phyloP scores from a whole-genome alignment of 1,140 invertebrate genomes.

The Rhyacophila brunnea region DNA sequence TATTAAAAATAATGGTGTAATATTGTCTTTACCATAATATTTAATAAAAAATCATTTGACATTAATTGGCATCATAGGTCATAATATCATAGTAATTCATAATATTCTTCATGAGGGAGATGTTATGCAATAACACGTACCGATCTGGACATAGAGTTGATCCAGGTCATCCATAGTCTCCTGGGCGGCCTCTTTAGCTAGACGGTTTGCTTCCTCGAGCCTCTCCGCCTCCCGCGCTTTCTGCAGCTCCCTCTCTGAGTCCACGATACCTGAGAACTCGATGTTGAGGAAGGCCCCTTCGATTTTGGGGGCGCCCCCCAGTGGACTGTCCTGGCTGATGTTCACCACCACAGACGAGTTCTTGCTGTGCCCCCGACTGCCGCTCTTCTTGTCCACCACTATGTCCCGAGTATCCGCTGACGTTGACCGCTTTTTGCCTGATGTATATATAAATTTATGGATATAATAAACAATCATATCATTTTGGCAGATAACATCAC shows the following conservation, averaged over 20 bases:
- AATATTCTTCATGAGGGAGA: too few relatives aligned
- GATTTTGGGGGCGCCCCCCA: constrained; percentile 48
- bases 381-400: constrained; percentile 31
- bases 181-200: constrained; percentile 46
- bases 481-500: too few relatives aligned
- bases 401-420: constrained; percentile 33
- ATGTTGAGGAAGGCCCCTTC: constrained; percentile 55
- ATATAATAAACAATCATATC: constrained; percentile 15
- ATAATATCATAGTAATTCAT: too few relatives aligned
- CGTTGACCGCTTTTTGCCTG: constrained; percentile 32
- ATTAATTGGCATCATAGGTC: too few relatives aligned
- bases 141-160: constrained; percentile 50
- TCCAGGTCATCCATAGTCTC: constrained; percentile 42
- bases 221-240: constrained; percentile 28
- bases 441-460: too few relatives aligned
- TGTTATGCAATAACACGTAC: too few relatives aligned
- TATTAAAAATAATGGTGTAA: too few relatives aligned
- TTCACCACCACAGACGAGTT: constrained; percentile 33
- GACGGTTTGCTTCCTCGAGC: constrained; percentile 40
- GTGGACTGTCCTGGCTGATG: constrained; percentile 36
- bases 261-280: constrained; percentile 55
- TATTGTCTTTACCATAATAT: too few relatives aligned
- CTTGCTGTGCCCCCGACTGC: constrained; percentile 31
- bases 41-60: too few relatives aligned
- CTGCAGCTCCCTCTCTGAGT: constrained; percentile 44